A percentile compares a stretch with the other conserved stretches of the same genome.
Evolutionary conservation across 1,140 invertebrate species (phyloP).

Genomic region (Carcinoscorpius rotundicauda): DNA sequence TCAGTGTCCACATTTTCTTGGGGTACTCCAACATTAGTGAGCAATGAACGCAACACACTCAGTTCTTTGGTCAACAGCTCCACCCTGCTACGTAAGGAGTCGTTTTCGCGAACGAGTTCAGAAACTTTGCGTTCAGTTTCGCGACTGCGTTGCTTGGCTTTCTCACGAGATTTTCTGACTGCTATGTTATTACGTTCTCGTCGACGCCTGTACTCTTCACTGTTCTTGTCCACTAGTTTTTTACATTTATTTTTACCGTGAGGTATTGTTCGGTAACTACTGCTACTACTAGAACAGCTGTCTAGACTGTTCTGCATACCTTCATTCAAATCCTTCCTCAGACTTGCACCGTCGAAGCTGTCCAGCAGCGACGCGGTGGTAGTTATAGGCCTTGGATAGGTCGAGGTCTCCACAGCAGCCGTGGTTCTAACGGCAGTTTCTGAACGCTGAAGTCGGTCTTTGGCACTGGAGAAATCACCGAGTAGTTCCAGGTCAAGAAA

Average conservation of each 20-base stretch:
- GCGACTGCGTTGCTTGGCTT: constrained; percentile 83
- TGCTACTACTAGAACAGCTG: neutral
- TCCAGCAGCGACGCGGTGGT: neutral
- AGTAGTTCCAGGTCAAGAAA: too few relatives aligned
- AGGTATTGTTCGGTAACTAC: neutral
- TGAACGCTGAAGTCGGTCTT: neutral
- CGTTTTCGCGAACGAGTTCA: constrained; percentile 80
- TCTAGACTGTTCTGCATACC: too few relatives aligned
- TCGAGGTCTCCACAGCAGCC: neutral
- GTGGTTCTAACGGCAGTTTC: neutral
- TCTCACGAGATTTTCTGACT: constrained; percentile 89
- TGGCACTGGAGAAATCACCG: too few relatives aligned
- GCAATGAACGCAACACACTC: constrained; percentile 64
- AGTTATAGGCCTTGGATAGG: constrained; percentile 5
- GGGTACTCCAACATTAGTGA: constrained; percentile 32
- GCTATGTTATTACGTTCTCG: constrained; percentile 94
- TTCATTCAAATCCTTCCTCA: too few relatives aligned
- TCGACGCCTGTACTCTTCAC: constrained; percentile 81
- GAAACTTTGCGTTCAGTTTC: constrained; percentile 93
- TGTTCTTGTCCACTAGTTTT: constrained; percentile 61
- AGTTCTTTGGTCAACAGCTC: constrained; percentile 86
- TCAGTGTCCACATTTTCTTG: constrained; percentile 23
- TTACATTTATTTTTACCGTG: constrained; percentile 13
- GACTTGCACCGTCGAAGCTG: neutral
- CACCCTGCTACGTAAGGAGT: constrained; percentile 81